Percentiles rank a stretch among this genome's conserved stretches.
Evolutionary conservation across 2,113 vertebrate species (phyloP).

Genomic region (Plecotus auritus): DNA sequence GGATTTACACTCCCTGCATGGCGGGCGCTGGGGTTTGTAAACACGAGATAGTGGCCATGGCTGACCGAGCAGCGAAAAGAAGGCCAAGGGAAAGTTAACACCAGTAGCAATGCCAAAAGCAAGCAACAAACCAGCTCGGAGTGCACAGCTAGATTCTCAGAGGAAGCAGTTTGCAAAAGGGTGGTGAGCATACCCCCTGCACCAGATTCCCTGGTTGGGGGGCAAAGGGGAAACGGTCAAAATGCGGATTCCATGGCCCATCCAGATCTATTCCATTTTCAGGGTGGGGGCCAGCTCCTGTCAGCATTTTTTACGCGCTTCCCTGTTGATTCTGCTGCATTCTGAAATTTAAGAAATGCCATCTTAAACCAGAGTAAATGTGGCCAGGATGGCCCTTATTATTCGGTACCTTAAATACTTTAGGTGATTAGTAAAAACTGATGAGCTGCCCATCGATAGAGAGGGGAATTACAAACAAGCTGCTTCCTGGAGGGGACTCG

Average conservation of each 20-base stretch:
- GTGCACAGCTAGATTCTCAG: background rate
- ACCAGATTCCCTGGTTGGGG: background rate
- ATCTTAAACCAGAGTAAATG: background rate
- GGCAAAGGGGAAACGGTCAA: background rate
- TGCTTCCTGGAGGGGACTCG: background rate
- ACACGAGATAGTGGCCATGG: background rate
- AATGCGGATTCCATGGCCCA: background rate
- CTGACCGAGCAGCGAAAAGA: background rate
- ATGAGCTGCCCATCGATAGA: background rate
- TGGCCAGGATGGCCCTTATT: no score
- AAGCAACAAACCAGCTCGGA: background rate
- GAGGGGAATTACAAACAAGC: background rate
- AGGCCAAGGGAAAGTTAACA: background rate
- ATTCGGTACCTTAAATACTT: background rate
- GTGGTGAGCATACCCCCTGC: no score
- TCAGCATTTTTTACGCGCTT: background rate
- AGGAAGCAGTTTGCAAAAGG: background rate
- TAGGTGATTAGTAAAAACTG: background rate
- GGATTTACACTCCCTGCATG: background rate
- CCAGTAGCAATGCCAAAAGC: background rate
- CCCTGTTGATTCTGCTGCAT: background rate
- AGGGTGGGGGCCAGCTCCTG: background rate
- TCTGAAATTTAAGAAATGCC: background rate
- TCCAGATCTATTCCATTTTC: rapidly evolving
- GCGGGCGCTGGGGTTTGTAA: background rate